phyloP scores from a whole-genome alignment of 2,797 vertebrate genomes.

The Eutrigla gurnardus region DNA sequence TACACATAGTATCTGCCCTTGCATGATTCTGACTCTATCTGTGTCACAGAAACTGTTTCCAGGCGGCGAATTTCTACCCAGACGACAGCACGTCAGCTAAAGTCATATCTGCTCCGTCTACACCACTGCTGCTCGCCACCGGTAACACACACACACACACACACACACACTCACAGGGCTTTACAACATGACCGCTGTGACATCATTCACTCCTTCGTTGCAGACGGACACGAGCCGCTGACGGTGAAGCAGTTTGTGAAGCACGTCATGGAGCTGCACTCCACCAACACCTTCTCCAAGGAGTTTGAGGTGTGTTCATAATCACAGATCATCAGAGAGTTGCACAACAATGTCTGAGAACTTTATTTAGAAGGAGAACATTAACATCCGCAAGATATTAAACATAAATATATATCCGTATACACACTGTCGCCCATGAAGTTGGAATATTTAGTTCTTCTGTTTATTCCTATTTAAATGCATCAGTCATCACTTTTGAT shows the following conservation, averaged over 20 bases:
- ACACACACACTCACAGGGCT: neutral
- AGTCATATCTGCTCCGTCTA: constrained; percentile 90
- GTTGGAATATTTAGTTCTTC: no score
- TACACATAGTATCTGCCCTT: neutral
- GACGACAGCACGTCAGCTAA: constrained; percentile 92
- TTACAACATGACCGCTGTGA: neutral
- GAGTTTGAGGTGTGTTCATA: constrained; percentile 93
- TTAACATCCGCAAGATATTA: neutral
- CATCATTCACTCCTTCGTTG: constrained; percentile 8
- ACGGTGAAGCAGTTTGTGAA: constrained; percentile 96
- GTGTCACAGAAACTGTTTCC: constrained; percentile 93
- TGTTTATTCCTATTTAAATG: no score
- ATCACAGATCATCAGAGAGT: neutral
- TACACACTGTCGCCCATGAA: neutral
- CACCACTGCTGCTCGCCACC: constrained; percentile 91
- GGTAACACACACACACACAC: constrained; percentile 64
- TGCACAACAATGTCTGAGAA: neutral
- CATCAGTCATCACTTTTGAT: no score
- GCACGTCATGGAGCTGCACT: constrained; percentile 94
- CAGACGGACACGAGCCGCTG: constrained; percentile 92
- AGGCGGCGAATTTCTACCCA: constrained; percentile 94
- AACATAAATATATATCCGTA: neutral
- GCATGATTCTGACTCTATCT: neutral
- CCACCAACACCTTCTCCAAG: constrained; percentile 92
- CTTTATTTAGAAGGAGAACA: neutral